Conservation (phyloP, 2,888 invertebrate genomes). For the Tinea pellionella region DNA sequence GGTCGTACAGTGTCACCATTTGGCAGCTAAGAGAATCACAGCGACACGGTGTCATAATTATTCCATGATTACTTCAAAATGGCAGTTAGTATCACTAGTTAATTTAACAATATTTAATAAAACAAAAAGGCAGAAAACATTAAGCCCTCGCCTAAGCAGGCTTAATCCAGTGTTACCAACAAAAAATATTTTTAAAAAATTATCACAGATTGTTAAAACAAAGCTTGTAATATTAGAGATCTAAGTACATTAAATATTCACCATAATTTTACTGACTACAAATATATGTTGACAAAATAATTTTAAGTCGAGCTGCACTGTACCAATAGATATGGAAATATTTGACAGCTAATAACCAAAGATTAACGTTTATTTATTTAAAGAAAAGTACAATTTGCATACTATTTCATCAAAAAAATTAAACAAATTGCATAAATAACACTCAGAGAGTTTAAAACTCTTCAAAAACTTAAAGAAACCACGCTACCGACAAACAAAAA, state of each 20-base stretch:
- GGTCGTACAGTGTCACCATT: slow-evolving; percentile 17
- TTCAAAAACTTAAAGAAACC: not conserved
- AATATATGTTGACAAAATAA: no score
- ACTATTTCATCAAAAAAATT: no score
- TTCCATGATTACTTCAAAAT: slow-evolving; percentile 24
- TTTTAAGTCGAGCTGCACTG: no score
- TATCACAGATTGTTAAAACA: not conserved
- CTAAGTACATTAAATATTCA: not conserved
- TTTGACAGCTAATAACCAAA: no score
- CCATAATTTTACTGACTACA: not conserved
- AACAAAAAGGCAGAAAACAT: not conserved
- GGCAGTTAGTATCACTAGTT: slow-evolving; percentile 55
- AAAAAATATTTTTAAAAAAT: not conserved
- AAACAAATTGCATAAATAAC: not conserved
- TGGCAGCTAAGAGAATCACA: slow-evolving; percentile 30
- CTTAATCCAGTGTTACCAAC: not conserved
- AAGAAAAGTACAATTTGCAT: no score
- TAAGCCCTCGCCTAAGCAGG: not conserved
- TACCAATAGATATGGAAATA: no score
- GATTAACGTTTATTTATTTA: no score
- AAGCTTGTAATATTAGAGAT: not conserved
- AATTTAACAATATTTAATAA: slow-evolving; percentile 17
- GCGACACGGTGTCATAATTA: slow-evolving; percentile 12
- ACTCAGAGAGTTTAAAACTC: not conserved
- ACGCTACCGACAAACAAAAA: not conserved